Conservation (phyloP, 2,888 invertebrate genomes). For the Melieria omissa region DNA sequence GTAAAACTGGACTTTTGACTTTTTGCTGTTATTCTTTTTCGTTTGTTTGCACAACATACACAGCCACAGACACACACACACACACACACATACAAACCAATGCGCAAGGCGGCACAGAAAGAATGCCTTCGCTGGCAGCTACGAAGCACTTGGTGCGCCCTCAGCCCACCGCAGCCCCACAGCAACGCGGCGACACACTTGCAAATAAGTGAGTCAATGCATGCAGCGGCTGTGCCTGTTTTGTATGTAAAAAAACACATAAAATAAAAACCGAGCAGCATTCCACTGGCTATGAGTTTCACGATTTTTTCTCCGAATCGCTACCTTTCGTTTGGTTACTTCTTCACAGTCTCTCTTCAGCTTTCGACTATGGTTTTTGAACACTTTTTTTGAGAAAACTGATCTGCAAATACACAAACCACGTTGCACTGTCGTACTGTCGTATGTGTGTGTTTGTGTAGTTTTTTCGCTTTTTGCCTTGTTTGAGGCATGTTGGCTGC, state of each 20-base stretch:
- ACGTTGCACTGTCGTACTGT: too few species aligned
- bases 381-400: neutral
- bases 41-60: neutral
- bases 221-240: too few species aligned
- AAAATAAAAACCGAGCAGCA: too few species aligned
- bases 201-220: too few species aligned
- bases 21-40: neutral
- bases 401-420: neutral
- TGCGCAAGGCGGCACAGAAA: neutral
- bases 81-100: neutral
- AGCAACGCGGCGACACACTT: too few species aligned
- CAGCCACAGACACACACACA: neutral
- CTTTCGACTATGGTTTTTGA: neutral
- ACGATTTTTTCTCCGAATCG: neutral
- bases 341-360: neutral
- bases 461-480: neutral
- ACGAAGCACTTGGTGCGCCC: neutral
- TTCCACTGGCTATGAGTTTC: too few species aligned
- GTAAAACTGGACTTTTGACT: constrained; percentile 1
- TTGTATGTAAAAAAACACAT: too few species aligned
- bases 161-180: too few species aligned
- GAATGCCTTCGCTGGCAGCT: neutral
- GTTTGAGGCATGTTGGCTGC: neutral
- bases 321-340: neutral
- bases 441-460: neutral